Evolutionary conservation across 1,140 invertebrate species (phyloP), one percentile per base, ranked within the genome.

Genomic region (Saccostrea echinata): DNA sequence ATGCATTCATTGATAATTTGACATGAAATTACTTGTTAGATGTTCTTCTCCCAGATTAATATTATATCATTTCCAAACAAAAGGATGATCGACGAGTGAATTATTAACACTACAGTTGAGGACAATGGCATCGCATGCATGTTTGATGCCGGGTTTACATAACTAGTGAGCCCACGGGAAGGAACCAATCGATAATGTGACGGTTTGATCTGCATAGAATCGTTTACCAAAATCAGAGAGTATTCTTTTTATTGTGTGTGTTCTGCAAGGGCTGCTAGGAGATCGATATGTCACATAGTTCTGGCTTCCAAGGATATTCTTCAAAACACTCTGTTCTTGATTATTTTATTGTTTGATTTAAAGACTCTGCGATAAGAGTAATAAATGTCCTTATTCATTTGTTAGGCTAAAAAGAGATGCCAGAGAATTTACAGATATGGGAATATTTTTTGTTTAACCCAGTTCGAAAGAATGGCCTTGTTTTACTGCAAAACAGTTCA

Each of bases 171-270:
- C 24, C 81, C 68, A 13, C 68, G 27, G 30, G 68, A 33, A 33
- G 27, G 16, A 33, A 3, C 11, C 68, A 6, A 30, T 76, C 68
- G 30, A 76, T 76, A 33, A 0, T 0, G 30, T n/a, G 13, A 76
- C 27, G 30, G 68, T 30, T 71, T 71, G 27, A 18, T 71, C 68
- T 71, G 68, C 30, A 30, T 71, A 71, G 68, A 76, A 76, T 30
- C 68, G 27, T 30, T 16, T 76, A 76, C 68, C 68, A 76, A 76
- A 76, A 76, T 76, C 68, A 76, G 68, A 33, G 68, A 33, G 27
- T 30, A 76, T 76, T 76, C 27, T 76, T 76, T 68, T 30, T 76
- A 30, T 16, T 76, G 68, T 30, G 68, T 76, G 43, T 43, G 43
- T 33, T 24, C 12, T 76, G 18, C 27, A 68, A 9, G n/a, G n/a